Percentiles rank a stretch among this genome's conserved stretches.
phyloP scores from a whole-genome alignment of 2,797 vertebrate species.

The Spheniscus humboldti region DNA sequence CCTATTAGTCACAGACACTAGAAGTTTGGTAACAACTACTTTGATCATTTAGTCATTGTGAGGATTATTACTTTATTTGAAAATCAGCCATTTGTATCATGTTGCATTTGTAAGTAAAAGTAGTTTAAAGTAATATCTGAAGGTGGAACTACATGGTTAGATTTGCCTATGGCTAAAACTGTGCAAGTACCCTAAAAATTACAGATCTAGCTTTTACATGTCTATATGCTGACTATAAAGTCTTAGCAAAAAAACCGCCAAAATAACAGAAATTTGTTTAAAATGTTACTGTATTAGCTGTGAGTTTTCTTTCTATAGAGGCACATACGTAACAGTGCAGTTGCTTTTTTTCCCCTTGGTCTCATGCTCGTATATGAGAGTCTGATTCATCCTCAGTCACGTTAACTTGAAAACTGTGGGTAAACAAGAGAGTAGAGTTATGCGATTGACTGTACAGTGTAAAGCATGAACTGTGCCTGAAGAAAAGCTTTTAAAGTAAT shows the following conservation, averaged over 20 bases:
- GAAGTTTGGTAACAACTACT: neutral
- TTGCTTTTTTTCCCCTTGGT: neutral
- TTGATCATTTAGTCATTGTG: constrained; percentile 20
- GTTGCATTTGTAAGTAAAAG: neutral
- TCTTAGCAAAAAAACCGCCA: neutral
- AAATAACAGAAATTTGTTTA: neutral
- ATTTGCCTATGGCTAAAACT: neutral
- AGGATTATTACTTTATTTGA: neutral
- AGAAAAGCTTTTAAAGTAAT: constrained; percentile 24
- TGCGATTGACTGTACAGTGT: neutral
- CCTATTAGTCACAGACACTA: neutral
- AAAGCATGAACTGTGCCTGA: neutral
- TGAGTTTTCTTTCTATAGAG: neutral
- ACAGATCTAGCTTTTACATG: neutral
- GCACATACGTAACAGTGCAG: accelerated
- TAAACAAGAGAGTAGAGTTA: neutral
- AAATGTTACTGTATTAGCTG: neutral
- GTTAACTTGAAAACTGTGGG: neutral
- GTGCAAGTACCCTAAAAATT: neutral
- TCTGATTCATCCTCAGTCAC: neutral
- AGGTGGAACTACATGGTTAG: neutral
- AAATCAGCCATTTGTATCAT: neutral
- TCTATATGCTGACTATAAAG: neutral
- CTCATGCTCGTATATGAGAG: neutral
- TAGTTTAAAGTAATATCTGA: neutral